These are phyloP conservation scores for Corvus moneduloides DNA, from an alignment of 2,113 vertebrate genomes.

Conservation along the genomic window DNA sequence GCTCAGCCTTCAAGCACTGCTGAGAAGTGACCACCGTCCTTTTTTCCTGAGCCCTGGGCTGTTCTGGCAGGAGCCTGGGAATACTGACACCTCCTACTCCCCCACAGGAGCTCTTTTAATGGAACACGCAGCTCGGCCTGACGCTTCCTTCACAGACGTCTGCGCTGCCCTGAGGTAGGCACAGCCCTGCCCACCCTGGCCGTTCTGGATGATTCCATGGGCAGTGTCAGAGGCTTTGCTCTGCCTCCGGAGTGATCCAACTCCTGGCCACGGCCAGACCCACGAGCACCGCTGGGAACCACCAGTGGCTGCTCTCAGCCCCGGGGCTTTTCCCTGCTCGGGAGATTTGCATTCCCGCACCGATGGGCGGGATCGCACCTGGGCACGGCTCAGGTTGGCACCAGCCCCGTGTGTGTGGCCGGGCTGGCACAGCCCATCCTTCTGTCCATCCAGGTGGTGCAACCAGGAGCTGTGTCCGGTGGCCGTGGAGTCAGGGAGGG, in stretches of 20 bases:
- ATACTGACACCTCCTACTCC: accelerated
- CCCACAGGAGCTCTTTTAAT: conserved; percentile 78
- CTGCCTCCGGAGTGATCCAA: accelerated
- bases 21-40: accelerated
- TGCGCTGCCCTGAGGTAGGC: conserved; percentile 71
- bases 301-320: not conserved
- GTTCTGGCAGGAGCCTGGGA: not conserved
- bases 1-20: not conserved
- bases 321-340: not conserved
- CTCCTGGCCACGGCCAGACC: accelerated
- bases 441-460: conserved; percentile 77
- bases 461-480: conserved; percentile 79
- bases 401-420: accelerated
- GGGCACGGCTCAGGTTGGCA: not conserved
- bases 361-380: accelerated
- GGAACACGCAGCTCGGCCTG: conserved; percentile 74
- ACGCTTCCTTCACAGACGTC: conserved; percentile 62
- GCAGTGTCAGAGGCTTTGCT: not conserved
- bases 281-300: accelerated
- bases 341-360: not conserved
- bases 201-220: accelerated
- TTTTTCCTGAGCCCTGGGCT: not conserved
- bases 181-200: accelerated
- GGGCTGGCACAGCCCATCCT: not conserved
- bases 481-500: conserved; percentile 17